These are phyloP conservation scores for Globodera rostochiensis DNA, from an alignment of 1,140 invertebrate species.

Conservation along the genomic window DNA sequence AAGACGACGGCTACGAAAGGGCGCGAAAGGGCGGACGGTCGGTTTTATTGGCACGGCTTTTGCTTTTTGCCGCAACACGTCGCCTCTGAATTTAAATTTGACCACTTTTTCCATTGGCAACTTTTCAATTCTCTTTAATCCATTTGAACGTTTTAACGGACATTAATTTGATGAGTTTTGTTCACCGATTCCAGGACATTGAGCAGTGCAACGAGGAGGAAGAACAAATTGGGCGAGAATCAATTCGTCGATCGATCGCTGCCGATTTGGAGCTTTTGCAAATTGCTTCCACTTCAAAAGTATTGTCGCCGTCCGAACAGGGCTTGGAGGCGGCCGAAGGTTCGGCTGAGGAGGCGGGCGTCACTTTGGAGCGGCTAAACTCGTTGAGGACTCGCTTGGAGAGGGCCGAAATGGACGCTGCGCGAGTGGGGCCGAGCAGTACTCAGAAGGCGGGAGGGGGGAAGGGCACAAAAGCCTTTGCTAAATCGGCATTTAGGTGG, in stretches of 20 bases:
- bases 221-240: constrained; percentile 9
- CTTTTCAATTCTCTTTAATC: too few relatives aligned
- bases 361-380: constrained; percentile 5
- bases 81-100: too few relatives aligned
- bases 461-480: neutral
- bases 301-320: neutral
- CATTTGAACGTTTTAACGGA: constrained; percentile 20
- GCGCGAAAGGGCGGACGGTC: neutral
- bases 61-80: neutral
- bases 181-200: neutral
- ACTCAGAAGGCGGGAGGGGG: neutral
- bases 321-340: neutral
- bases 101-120: too few relatives aligned
- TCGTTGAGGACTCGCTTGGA: neutral
- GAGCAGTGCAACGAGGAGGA: neutral
- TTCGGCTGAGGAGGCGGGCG: neutral
- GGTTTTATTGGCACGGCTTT: constrained; percentile 12
- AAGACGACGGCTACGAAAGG: constrained; percentile 20
- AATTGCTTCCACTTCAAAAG: neutral
- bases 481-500: constrained; percentile 25
- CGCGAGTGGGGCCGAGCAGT: neutral
- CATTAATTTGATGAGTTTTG: constrained; percentile 8
- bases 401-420: neutral
- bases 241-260: neutral
- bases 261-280: constrained; percentile 1